phyloP scores from a whole-genome alignment of 2,797 vertebrate genomes.

The Podarcis lilfordi region DNA sequence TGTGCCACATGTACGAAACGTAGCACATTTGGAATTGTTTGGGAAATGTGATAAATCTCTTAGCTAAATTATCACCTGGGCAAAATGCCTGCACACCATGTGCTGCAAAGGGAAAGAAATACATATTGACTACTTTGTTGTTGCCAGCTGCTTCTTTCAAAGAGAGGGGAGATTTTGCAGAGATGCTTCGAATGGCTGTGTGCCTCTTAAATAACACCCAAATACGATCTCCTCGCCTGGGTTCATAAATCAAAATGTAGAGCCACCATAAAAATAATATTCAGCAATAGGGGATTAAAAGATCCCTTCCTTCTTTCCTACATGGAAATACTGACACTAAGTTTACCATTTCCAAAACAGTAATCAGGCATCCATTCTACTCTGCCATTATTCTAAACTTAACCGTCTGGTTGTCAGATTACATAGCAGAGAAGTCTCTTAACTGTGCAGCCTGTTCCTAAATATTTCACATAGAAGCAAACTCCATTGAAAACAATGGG shows the following conservation, averaged over 20 bases:
- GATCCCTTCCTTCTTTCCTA: neutral
- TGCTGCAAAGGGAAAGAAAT: neutral
- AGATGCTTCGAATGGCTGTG: neutral
- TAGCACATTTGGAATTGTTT: neutral
- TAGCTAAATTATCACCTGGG: neutral
- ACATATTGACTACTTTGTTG: neutral
- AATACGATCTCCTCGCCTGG: neutral
- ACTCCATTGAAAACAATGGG: neutral
- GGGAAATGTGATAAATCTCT: neutral
- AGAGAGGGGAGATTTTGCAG: neutral
- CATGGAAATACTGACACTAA: neutral
- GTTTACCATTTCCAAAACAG: neutral
- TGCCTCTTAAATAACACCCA: neutral
- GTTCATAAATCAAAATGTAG: neutral
- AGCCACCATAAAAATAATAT: neutral
- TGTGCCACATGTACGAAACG: neutral
- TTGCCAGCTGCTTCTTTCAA: neutral
- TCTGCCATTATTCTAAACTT: neutral
- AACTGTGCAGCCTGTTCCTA: neutral
- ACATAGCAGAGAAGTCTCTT: neutral
- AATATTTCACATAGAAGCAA: neutral
- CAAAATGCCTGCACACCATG: neutral
- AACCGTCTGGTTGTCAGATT: neutral
- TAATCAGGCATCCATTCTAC: neutral
- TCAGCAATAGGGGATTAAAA: neutral